These are phyloP conservation scores for Julus scandinavius DNA, from an alignment of 2,888 invertebrate species.

Conservation along the genomic window DNA sequence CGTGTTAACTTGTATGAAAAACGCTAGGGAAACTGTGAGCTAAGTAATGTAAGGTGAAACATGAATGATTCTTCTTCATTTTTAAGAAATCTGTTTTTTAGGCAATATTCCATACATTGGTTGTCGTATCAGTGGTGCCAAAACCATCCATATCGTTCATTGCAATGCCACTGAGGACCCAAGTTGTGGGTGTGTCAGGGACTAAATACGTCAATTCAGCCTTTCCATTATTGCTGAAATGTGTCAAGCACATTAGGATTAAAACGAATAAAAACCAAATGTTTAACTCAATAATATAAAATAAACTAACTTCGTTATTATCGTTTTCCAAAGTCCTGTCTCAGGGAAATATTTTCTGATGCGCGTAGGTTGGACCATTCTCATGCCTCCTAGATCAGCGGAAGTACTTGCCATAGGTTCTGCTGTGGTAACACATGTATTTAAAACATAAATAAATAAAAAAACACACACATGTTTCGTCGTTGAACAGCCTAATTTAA, in stretches of 20 bases:
- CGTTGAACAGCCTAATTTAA: too few relatives aligned
- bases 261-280: not conserved
- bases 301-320: not conserved
- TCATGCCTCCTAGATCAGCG: too few relatives aligned
- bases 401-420: too few relatives aligned
- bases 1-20: slow-evolving; percentile 9
- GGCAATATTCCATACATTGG: not conserved
- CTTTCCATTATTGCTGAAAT: slow-evolving; percentile 34
- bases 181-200: not conserved
- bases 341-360: not conserved
- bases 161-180: not conserved
- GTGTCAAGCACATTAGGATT: not conserved
- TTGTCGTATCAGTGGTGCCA: not conserved
- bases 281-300: not conserved
- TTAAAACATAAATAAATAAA: too few relatives aligned
- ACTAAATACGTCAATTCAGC: not conserved
- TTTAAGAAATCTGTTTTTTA: not conserved
- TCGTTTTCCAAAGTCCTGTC: not conserved
- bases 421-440: too few relatives aligned
- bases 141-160: slow-evolving; percentile 5
- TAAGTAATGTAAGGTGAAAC: not conserved
- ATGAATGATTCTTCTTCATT: not conserved
- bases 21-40: not conserved
- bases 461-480: too few relatives aligned
- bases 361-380: not conserved